Conservation (phyloP, 2,888 invertebrate genomes). For the Adela reaumurella region DNA sequence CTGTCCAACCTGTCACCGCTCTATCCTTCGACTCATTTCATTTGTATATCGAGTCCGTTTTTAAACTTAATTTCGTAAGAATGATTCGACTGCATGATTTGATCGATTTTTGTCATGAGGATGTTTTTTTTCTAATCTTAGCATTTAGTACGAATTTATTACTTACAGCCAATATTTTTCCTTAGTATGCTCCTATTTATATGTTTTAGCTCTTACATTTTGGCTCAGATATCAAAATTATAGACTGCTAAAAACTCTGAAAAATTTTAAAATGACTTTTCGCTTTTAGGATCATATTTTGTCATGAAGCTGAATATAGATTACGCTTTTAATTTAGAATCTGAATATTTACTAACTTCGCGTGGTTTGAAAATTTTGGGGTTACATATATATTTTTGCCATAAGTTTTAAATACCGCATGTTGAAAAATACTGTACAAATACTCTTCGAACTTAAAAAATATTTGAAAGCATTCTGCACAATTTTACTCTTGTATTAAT, state of each 20-base stretch:
- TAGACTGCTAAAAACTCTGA: neutral
- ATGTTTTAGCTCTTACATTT: neutral
- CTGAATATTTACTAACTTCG: neutral
- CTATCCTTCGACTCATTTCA: neutral
- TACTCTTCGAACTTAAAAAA: neutral
- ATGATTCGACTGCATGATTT: neutral
- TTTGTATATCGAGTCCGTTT: neutral
- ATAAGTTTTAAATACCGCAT: neutral
- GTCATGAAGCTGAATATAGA: neutral
- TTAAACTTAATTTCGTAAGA: neutral
- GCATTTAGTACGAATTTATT: neutral
- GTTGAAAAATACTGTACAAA: neutral
- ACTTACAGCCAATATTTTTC: neutral
- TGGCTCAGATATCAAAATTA: neutral
- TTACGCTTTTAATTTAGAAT: neutral
- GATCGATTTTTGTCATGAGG: neutral
- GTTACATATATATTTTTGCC: too few species aligned
- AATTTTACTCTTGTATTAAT: neutral
- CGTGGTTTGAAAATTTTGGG: too few species aligned
- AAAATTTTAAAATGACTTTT: neutral
- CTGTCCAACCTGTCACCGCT: neutral
- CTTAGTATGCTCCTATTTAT: neutral
- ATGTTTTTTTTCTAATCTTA: neutral
- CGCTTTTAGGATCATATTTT: neutral
- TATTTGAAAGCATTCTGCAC: neutral